Evolutionary conservation across 37 sponge, comb jelly and placozoan genomes (phyloP), one percentile per base, ranked within the genome.

Genomic region (Ephydatia muelleri): DNA sequence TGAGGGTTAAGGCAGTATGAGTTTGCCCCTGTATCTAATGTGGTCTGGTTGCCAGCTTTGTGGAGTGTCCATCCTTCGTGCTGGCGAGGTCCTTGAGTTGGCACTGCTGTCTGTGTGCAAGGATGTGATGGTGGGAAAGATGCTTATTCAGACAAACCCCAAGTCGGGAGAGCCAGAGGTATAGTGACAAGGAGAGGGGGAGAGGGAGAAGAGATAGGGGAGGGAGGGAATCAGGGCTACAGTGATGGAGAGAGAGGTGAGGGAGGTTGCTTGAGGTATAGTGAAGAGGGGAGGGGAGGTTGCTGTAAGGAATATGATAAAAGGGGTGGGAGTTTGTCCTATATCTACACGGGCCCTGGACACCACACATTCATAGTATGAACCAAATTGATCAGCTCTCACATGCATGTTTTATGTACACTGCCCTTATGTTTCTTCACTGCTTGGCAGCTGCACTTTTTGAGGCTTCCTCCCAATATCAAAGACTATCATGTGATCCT

Each of bases 61-160:
- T 84, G 95, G 91, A 8, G 95, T 97, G 73, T 86, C 94, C 65
- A 97, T 97, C 77, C 69, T 97, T 97, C 83, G 97, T 49, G 97
- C 97, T 19, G 97, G 97, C 0, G 98, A 97, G 74, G 93, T 93
- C 27, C 76, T 97, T 74, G 98, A 97, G 73, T 92, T 95, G 27
- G 98, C 98, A 3, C 76, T 97, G 13, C 84, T 85, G 39, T 88
- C 92, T 25, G 94, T 97, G 12, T 95, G 94, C 43, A 95, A 93
- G 87, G 94, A 95, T 68, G 83, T 93, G 69, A 91, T 82, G 19
- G 65, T 95, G 29, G 98, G 98, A 48, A 97, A 97, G 88, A 97
- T 97, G 28, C 84, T 97, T 33, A 97, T 97, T 11, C 98, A 97
- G 80, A 95, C 98, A 36, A 95, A 90, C 72, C 83, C 87, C 0